Evolutionary conservation across 1,140 invertebrate species (phyloP), one percentile per base, ranked within the genome.

Genomic region (Sitodiplosis mosellana): DNA sequence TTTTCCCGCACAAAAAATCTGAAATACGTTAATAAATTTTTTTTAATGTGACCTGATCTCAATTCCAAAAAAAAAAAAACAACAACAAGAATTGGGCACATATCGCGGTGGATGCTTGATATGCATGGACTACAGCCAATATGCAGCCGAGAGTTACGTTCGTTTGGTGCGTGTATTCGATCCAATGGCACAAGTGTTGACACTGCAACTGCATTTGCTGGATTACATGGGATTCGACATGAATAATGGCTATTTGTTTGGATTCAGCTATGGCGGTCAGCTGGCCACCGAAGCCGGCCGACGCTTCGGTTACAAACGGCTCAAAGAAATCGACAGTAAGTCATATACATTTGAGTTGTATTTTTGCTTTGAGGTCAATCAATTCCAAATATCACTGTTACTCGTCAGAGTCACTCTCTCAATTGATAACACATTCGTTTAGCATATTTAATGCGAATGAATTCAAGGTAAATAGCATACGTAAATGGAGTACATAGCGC

Each of bases 261-360:
- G 61, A 6, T 64, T 64, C 41, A 63, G 61, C 41, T 63, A 59
- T 42, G 61, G 61, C 2, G 61, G 60, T 0, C 59, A 59, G 50
- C 33, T 64, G 8, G 61, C 56, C 0, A 58, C 59, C 1, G 53
- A 58, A 19, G 59, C 61, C 6, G 61, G 60, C 19, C 6, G 48
- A 55, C 5, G 44, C 47, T n/a, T 42, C 61, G 19, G 48, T 41
- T 4, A 50, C 53, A 7, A 46, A 52, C 37, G 52, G 55, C 49
- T 64, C 15, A 45, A 53, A 33, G 59, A 55, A 48, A 61, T 64
- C 21, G 54, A 56, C 41, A 49, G 54, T 54, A 47, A 49, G 49
- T 48, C 27, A n/a, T n/a, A n/a, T n/a, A n/a, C n/a, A n/a, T n/a
- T n/a, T n/a, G n/a, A n/a, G n/a, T n/a, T n/a, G n/a, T n/a, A n/a